Conservation (phyloP, 2,113 vertebrate species). For the Anas platyrhynchos region DNA sequence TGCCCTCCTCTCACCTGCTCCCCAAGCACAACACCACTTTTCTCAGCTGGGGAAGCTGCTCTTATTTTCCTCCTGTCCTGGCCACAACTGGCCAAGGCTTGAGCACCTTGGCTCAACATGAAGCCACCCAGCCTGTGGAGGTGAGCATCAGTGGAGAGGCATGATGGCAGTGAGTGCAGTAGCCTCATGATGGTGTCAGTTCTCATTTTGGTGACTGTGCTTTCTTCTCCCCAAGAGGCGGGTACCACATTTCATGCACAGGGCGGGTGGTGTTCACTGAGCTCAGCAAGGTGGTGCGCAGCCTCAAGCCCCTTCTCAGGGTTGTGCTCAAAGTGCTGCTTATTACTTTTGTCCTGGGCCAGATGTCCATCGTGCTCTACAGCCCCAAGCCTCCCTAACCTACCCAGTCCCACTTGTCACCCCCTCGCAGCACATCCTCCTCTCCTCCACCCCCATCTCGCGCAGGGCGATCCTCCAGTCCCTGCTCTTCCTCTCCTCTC, state of each 20-base stretch:
- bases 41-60: background rate
- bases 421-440: background rate
- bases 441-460: rapidly evolving
- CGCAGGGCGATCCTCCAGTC: background rate
- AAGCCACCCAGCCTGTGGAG: background rate
- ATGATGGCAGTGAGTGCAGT: too few species aligned
- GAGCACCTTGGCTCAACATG: background rate
- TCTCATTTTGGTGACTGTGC: rapidly evolving
- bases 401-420: background rate
- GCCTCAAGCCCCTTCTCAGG: background rate
- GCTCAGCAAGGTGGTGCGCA: rapidly evolving
- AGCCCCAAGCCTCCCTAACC: background rate
- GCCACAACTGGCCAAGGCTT: background rate
- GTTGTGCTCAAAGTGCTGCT: background rate
- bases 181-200: background rate
- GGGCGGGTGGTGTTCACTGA: background rate
- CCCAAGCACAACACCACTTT: background rate
- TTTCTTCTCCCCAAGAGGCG: background rate
- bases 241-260: background rate
- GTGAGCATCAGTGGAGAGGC: rapidly evolving
- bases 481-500: background rate
- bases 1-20: background rate
- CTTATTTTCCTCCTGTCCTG: background rate
- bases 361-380: rapidly evolving
- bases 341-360: background rate